Base-by-base conservation (phyloP, 37 sponge, comb jelly and placozoan species). In the Geodia barretti region DNA sequence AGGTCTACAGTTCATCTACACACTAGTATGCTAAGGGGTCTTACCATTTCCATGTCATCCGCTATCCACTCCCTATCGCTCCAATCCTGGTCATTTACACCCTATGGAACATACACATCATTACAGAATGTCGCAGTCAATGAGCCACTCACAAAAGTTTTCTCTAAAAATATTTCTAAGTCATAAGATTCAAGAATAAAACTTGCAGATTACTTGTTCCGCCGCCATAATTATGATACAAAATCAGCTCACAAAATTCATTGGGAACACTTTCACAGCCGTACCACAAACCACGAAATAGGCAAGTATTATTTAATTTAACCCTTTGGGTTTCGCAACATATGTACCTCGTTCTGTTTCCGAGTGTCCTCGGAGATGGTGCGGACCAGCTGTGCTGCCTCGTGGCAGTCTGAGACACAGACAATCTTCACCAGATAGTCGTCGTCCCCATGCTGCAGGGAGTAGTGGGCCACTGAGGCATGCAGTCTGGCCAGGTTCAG, bases 381-480 rank as follows among this genome's bases (percentile, higher is more conserved):
- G 35, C 87, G 62, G n/a, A 91, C 39, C 1, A 74, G 39, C 20
- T 83, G 65, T 29, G 87, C 92, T 26, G 73, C 64, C 33, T 82
- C 80, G 30, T 86, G 70, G 19, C 28, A 20, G 43, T 60, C 39
- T 33, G 70, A 64, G 36, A 68, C 79, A 14, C 28, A 64, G 30
- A 86, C 47, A 8, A 91, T 68, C 35, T 73, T 43, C 24, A 58
- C 84, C 9, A 31, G 29, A 41, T 83, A 78, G 60, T 34, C 33
- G 63, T 86, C 86, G 36, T 43, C 60, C 14, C 54, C 14, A n/a
- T n/a, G n/a, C 28, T 70, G 38, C 26, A 73, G 38, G 39, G 42
- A 68, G 43, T 77, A 78, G 73, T 83, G 63, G 25, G 84, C 83
- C 23, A 91, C 63, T 40, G 92, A 82, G 19, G 92, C 92, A 66